Conservation (phyloP, 2,888 invertebrate genomes). For the Callinectes sapidus region DNA sequence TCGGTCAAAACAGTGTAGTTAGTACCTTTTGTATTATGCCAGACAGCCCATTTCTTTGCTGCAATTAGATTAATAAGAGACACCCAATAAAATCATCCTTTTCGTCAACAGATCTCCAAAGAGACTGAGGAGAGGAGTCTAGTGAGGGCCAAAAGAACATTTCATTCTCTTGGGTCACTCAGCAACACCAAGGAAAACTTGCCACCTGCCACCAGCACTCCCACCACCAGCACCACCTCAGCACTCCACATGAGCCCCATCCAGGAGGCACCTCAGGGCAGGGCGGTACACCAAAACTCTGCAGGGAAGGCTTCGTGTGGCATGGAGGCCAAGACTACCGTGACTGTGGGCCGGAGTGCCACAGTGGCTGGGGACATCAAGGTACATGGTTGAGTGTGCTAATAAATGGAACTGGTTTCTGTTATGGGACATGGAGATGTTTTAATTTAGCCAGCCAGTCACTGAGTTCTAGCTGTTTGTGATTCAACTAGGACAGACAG, state of each 20-base stretch:
- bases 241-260: background rate
- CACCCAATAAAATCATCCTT: background rate
- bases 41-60: background rate
- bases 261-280: background rate
- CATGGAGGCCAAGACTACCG: constrained; percentile 11
- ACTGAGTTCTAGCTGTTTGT: too few species aligned
- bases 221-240: background rate
- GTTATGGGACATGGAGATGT: too few species aligned
- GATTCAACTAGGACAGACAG: too few species aligned
- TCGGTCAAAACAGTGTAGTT: too few species aligned
- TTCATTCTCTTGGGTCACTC: constrained; percentile 24
- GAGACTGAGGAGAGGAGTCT: constrained; percentile 8
- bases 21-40: background rate
- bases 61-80: background rate
- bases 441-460: too few species aligned
- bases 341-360: constrained; percentile 55
- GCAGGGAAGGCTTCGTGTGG: background rate
- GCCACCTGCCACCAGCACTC: background rate
- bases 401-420: background rate
- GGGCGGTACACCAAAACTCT: background rate
- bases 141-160: background rate
- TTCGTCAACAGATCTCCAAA: background rate
- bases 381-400: constrained; percentile 3
- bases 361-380: constrained; percentile 58
- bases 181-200: constrained; percentile 34